Evolutionary conservation across 2,113 vertebrate genomes (phyloP), one percentile per base, ranked within the genome.

Genomic region (Tretioscincus oriximinensis): DNA sequence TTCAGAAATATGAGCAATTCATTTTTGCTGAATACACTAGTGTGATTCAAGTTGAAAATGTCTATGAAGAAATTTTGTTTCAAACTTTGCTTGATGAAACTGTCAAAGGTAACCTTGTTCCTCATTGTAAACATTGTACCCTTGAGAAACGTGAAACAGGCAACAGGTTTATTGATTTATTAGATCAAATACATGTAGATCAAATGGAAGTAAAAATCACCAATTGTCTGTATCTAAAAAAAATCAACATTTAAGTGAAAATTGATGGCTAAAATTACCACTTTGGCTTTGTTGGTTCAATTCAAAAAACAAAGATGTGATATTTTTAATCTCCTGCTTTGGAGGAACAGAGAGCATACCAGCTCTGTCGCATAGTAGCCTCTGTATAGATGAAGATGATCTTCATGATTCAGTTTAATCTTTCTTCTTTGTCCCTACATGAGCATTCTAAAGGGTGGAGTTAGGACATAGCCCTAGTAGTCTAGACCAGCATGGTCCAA

Each of bases 1-100:
- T 99, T 65, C 96, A 97, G 88, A 92, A 88, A 66, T 97, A 96
- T 0, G 96, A 98, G 71, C 95, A 97, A 89, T 95, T 84, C 85
- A 94, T 98, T 89, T 94, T 97, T 72, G 87, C 94, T 0, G 98
- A 99, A 76, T 95, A 98, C 81, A 88, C 94, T 26, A 94, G 91
- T 4, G 96, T 98, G 88, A 96, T 99, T 85, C 95, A 97, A 1
- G 95, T 98, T 9, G 96, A 98, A 87, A 98, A 98, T 0, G 94
- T 98, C 29, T 99, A 98, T 1, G 97, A 99, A 85, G 95, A 94
- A 85, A 94, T 98, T 92, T 93, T 99, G 5, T 85, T 96, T 84
- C 93, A 96, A 80, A 95, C 71, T 0, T 93, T 98, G 86, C 95
- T 97, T 51, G 92, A 94, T 80, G 97, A 99, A 83, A 91, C 96